Evolutionary conservation across 2,113 vertebrate genomes (phyloP).

Genomic region (Halichoerus grypus): DNA sequence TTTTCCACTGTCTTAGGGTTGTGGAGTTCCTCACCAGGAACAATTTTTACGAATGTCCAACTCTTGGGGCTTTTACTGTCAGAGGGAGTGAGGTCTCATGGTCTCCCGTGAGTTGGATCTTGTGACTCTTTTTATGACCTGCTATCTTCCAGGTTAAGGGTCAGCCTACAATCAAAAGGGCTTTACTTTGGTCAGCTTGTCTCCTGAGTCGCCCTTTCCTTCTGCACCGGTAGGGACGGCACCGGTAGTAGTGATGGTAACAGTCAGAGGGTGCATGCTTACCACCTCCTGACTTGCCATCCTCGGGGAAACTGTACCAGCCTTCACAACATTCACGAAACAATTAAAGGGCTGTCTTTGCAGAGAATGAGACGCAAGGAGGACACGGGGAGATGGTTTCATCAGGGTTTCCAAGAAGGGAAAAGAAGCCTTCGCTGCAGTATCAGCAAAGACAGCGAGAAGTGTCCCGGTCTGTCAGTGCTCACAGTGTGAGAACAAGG

Average conservation of each 20-base stretch:
- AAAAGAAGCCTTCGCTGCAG: not conserved
- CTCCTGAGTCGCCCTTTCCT: not conserved
- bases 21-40: not conserved
- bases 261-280: not conserved
- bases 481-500: not conserved
- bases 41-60: not conserved
- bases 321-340: not conserved
- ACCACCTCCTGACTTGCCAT: not conserved
- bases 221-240: not conserved
- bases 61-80: not conserved
- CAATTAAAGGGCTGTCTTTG: not conserved
- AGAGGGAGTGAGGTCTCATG: not conserved
- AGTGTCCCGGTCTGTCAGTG: not conserved
- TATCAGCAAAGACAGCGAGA: not conserved
- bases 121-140: not conserved
- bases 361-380: not conserved
- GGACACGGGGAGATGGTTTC: not conserved
- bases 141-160: not conserved
- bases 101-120: not conserved
- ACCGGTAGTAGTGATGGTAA: not conserved
- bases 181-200: not conserved
- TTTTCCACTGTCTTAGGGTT: not conserved
- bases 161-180: not conserved
- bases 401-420: not conserved
- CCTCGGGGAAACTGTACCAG: not conserved